Evolutionary conservation across 2,888 invertebrate species (phyloP), one percentile per base, ranked within the genome.

Genomic region (Phengaris arion): DNA sequence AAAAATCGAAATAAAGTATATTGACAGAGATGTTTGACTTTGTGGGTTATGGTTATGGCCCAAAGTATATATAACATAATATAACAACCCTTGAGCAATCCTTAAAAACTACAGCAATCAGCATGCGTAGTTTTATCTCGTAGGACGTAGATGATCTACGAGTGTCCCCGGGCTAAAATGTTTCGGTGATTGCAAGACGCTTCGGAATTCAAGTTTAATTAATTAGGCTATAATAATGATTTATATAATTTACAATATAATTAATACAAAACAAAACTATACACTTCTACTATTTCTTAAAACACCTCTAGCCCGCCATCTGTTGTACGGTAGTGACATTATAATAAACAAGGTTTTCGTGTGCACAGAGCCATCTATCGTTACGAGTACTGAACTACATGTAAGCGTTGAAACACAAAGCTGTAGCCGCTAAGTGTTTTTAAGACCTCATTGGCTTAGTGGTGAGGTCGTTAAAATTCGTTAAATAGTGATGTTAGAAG

Each of bases 361-460:
- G 76, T 76, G 74, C 76, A 78, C 79, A 82, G 82, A 79, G 84
- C 81, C 84, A 83, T 82, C 84, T 72, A 45, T 52, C 13, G 72
- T 10, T 35, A 13, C 48, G 5, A 35, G 15, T 54, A 52, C 35
- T 12, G 22, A 54, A 45, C 72, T 72, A 72, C 69, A 69, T 48
- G 69, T 15, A n/a, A n/a, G 22, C 51, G 54, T 52, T 70, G 15
- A 15, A 59, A 59, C 59, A 35, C 64, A 64, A 35, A 64, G 64
- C 13, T 64, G 64, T 64, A 45, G 64, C 35, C 35, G 35, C 64
- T 35, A 35, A 35, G 64, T 12, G 64, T 13, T 64, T 64, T 64
- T 64, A 35, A 64, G 12, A 22, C 9, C 59, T 59, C 64, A 22
- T 64, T 45, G 10, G 35, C 64, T 52, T 35, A 35, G 35, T 35